Evolutionary conservation across 92 coral and sea anemone species (phyloP), one percentile per base, ranked within the genome.

Genomic region (Porites cylindrica): DNA sequence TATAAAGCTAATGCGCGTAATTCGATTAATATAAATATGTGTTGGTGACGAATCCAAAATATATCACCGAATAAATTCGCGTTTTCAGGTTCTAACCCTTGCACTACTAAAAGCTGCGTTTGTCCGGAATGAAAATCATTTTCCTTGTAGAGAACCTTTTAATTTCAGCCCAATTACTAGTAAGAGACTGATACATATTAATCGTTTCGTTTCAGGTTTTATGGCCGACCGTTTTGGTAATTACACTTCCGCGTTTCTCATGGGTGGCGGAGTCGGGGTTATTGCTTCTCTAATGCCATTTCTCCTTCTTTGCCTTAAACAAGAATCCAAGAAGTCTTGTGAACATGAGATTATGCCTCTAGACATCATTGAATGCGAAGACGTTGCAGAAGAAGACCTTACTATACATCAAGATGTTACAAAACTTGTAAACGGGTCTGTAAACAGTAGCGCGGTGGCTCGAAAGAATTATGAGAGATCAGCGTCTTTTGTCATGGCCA

Each of bases 241-340:
- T 51, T 84, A 84, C 59, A 61, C 24, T 75, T 66, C 75, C 11
- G 88, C 88, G 32, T 84, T 84, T 75, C 82, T 84, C 16, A 21
- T 84, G 75, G 82, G 82, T 18, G 88, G 88, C 66, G 81, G 75
- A 51, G 75, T 74, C 24, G 73, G 76, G 32, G 29, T 84, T 3
- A 32, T 84, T 43, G 79, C 64, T 10, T 84, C 80, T 5, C 43
- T 76, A 51, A 21, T 84, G 47, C 88, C 81, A 26, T 84, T 76
- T 64, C 16, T 59, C 13, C 65, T 75, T 75, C 52, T 75, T 8
- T 71, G 65, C 6, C 16, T 67, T 6, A 47, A 64, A 65, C 13
- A 5, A 26, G 53, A 76, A 26, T 11, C 64, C n/a, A 56, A 72
- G 20, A n/a, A 71, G 20, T 19, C 1, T 58, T 6, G 10, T 52